Percentiles rank a stretch among this genome's conserved stretches.
Conservation (phyloP, 2,888 invertebrate species). For the Carpatolechia fugitivella region DNA sequence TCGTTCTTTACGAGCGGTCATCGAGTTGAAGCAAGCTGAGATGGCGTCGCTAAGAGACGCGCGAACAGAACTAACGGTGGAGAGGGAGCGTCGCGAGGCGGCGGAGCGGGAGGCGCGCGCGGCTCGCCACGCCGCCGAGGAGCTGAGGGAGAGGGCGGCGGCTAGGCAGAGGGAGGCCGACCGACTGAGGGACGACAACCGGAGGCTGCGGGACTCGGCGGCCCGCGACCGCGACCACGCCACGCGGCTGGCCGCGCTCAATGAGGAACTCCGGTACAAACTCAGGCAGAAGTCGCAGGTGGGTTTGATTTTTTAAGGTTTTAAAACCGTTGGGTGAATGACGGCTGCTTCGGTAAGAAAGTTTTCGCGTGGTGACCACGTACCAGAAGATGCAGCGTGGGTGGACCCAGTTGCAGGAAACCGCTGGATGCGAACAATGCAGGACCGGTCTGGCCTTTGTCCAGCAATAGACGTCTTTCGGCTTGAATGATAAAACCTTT, state of each 20-base stretch:
- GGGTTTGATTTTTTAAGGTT: too few relatives aligned
- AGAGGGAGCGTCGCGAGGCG: slow-evolving; percentile 86
- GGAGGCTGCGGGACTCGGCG: slow-evolving; percentile 84
- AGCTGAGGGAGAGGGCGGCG: slow-evolving; percentile 89
- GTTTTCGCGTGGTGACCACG: too few relatives aligned
- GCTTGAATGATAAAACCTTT: too few relatives aligned
- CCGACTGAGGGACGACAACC: slow-evolving; percentile 79
- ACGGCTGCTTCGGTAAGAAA: too few relatives aligned
- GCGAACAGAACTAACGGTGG: slow-evolving; percentile 83
- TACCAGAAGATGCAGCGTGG: too few relatives aligned
- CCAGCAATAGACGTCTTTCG: too few relatives aligned
- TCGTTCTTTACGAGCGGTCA: slow-evolving; percentile 89
- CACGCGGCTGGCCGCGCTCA: slow-evolving; percentile 87
- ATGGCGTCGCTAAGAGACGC: slow-evolving; percentile 87
- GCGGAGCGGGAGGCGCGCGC: slow-evolving; percentile 86
- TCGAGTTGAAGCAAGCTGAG: slow-evolving; percentile 93
- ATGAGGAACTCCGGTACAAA: slow-evolving; percentile 94
- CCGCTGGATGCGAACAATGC: too few relatives aligned
- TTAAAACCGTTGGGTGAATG: too few relatives aligned
- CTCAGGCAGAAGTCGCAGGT: slow-evolving; percentile 90
- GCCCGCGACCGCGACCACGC: slow-evolving; percentile 89
- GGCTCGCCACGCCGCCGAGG: slow-evolving; percentile 91
- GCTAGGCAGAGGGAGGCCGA: slow-evolving; percentile 86
- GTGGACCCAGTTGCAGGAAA: too few relatives aligned
- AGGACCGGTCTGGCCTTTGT: too few relatives aligned